Base-by-base conservation (phyloP, 1,140 invertebrate species). In the Berghia stephanieae region DNA sequence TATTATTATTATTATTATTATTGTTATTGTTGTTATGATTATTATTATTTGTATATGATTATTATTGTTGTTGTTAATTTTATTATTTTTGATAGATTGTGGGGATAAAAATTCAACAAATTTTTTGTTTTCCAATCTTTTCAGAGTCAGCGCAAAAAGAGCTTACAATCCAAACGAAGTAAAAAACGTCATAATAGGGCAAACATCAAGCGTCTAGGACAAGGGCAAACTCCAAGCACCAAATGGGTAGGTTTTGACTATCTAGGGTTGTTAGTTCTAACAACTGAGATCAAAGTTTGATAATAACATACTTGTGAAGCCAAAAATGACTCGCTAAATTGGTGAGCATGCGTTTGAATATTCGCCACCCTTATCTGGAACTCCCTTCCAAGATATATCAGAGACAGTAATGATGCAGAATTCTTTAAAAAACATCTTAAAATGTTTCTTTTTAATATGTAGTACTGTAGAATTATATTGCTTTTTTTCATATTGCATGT, bases 91-190 rank as follows among this genome's bases (percentile, higher is more conserved):
- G 42, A 34, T n/a, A 60, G 57, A 13, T 63, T 63, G 13, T 8
- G 8, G 13, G 27, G 8, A 63, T 18, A 10, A 16, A 63, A 13
- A 8, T 16, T 16, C 36, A 24, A 60, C 57, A 13, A 24, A 6
- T 27, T 60, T 8, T 18, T 13, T 13, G 6, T n/a, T 13, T 60
- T 18, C 31, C 8, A 24, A 24, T 60, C 57, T 24, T 60, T 60
- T 8, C 31, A 76, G 74, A 67, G 40, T 31, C 74, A 76, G 24
- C 60, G 52, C 8, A 57, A 76, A 63, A 76, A 68, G 40, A 76
- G 74, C 36, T 49, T 76, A 8, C n/a, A 67, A 18, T 46, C 24
- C 27, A 76, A 68, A 49, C 67, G 40, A 42, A 76, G 40, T 18
- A 67, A 42, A 27, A 34, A 68, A 43, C 38, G 52, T 2, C 44